phyloP scores from a whole-genome alignment of 1,140 invertebrate species.

The Penaeus chinensis region DNA sequence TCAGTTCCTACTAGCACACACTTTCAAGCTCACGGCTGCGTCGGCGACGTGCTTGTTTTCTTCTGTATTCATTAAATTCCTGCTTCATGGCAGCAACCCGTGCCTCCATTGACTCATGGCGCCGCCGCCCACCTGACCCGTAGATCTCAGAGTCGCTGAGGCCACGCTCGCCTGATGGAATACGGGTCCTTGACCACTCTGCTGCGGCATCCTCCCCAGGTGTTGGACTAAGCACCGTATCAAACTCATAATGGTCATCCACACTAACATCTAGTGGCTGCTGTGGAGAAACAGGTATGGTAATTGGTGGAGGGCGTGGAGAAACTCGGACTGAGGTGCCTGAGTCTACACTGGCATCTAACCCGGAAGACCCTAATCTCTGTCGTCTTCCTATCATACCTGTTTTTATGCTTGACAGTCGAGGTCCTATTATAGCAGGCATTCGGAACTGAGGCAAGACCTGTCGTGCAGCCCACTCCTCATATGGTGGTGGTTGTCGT shows the following conservation, averaged over 20 bases:
- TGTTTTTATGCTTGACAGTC: conserved; percentile 70
- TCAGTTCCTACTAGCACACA: conserved; percentile 64
- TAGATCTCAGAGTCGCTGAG: conserved; percentile 69
- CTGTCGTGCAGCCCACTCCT: conserved; percentile 62
- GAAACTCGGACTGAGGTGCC: conserved; percentile 49
- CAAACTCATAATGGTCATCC: conserved; percentile 96
- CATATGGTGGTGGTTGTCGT: conserved; percentile 61
- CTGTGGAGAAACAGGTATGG: conserved; percentile 64
- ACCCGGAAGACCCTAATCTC: conserved; percentile 63
- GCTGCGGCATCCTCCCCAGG: conserved; percentile 66
- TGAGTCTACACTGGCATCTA: conserved; percentile 62
- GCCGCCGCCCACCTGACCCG: conserved; percentile 62
- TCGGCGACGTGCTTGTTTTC: conserved; percentile 81
- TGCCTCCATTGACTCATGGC: conserved; percentile 85
- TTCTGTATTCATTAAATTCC: conserved; percentile 92
- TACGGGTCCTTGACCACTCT: conserved; percentile 69
- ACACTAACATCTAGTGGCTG: conserved; percentile 81
- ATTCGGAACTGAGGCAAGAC: conserved; percentile 61
- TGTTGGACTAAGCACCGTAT: conserved; percentile 71
- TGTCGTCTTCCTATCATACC: conserved; percentile 75
- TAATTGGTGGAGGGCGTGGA: conserved; percentile 63
- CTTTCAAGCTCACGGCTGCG: conserved; percentile 65
- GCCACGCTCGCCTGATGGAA: conserved; percentile 66
- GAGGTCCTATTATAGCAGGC: conserved; percentile 40
- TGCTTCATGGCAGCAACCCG: conserved; percentile 94